Evolutionary conservation across 2,888 invertebrate species (phyloP).

Genomic region (Rhagonycha fulva): DNA sequence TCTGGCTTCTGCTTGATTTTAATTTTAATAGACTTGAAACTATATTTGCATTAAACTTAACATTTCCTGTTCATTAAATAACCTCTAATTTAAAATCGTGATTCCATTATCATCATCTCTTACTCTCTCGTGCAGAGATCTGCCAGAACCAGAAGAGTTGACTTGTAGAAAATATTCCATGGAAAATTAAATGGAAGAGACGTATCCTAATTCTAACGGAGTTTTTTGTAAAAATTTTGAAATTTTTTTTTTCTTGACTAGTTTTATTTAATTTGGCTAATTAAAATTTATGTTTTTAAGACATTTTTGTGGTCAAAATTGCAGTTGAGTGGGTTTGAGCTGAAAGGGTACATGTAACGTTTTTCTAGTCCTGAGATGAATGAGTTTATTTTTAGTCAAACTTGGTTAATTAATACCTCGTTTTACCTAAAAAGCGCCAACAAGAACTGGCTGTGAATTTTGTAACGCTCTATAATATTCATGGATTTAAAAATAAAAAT

Average conservation of each 20-base stretch:
- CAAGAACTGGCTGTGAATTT: neutral
- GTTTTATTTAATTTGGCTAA: neutral
- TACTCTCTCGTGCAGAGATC: neutral
- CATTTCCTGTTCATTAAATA: slow-evolving; percentile 1
- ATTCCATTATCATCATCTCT: neutral
- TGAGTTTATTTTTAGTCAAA: neutral
- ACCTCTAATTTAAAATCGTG: neutral
- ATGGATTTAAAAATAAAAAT: too few relatives aligned
- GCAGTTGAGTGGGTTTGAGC: neutral
- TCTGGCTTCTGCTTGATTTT: neutral
- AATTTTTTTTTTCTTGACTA: neutral
- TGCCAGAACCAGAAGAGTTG: neutral
- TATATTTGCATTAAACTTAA: slow-evolving; percentile 2
- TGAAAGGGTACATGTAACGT: neutral
- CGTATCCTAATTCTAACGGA: neutral
- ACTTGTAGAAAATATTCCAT: neutral
- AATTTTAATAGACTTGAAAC: slow-evolving; percentile 1
- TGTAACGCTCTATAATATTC: neutral
- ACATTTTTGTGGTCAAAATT: neutral
- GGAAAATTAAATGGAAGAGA: neutral
- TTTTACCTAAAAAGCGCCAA: neutral
- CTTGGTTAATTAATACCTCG: neutral
- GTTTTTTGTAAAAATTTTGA: neutral
- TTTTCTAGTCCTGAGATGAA: neutral
- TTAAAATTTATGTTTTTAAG: neutral